Evolutionary conservation across 2,797 vertebrate genomes (phyloP).

Genomic region (Hoplostethus mediterraneus): DNA sequence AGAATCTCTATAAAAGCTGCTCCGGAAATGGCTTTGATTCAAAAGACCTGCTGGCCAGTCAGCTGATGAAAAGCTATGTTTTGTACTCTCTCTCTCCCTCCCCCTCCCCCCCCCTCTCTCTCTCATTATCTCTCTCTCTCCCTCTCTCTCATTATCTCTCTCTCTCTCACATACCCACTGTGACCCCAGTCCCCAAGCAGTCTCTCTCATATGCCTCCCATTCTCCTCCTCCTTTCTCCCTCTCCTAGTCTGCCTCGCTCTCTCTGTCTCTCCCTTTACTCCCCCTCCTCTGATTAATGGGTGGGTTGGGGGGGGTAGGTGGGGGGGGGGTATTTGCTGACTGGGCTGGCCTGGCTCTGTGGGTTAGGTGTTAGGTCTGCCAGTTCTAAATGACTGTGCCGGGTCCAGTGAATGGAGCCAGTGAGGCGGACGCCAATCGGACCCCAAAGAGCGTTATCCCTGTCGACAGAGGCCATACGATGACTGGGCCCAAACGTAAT

Average conservation of each 20-base stretch:
- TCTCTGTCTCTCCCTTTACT: conserved; percentile 26
- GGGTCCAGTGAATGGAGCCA: conserved; percentile 81
- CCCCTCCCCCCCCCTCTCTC: neutral
- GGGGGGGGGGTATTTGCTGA: conserved; percentile 81
- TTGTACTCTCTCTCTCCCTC: neutral
- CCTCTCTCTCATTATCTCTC: neutral
- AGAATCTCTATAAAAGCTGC: conserved; percentile 36
- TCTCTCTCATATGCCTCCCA: neutral
- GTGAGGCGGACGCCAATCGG: conserved; percentile 78
- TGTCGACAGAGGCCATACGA: conserved; percentile 79
- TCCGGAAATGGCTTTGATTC: conserved; percentile 44
- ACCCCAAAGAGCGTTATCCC: conserved; percentile 78
- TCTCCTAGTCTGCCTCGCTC: neutral
- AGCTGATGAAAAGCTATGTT: conserved; percentile 38
- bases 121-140: neutral
- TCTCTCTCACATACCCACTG: neutral
- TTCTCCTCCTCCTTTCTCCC: neutral
- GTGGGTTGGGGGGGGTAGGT: neutral
- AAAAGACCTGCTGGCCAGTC: conserved; percentile 41
- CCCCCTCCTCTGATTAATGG: conserved; percentile 38
- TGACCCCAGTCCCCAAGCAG: no score
- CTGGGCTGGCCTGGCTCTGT: conserved; percentile 72
- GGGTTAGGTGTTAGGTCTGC: conserved; percentile 77
- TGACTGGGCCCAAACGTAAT: conserved; percentile 81
- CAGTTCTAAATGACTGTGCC: conserved; percentile 78